Base-by-base conservation (phyloP, 1,140 invertebrate species). In the Orchesella cincta region DNA sequence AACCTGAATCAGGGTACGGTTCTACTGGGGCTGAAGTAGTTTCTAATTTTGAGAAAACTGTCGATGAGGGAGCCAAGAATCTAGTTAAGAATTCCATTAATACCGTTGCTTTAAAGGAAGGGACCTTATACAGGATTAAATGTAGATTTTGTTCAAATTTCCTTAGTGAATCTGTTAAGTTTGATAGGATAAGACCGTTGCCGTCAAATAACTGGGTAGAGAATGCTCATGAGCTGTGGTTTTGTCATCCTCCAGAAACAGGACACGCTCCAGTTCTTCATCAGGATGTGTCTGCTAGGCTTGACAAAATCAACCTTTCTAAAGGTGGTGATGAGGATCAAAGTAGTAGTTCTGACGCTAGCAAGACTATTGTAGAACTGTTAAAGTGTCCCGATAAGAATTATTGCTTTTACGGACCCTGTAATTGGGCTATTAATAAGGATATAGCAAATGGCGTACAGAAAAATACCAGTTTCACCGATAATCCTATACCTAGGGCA, bases 181-280 rank as follows among this genome's bases (percentile, higher is more conserved):
- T 82, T 76, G 72, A 46, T 8, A 79, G 77, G 76, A 67, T 82
- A 26, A 29, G 79, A 1, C 74, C 76, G 46, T 46, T 82, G n/a
- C 81, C 81, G 12, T 57, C 77, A 64, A 34, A 57, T 14, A 78
- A 80, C 64, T 82, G 81, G 81, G 79, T 76, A 76, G 81, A 82
- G 52, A 74, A 52, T 29, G 79, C 81, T n/a, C 77, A 76, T 35
- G 81, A 82, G 36, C 31, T 82, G 35, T 82, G 81, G 81, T 82
- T 73, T 74, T 82, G 81, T 75, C 81, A 82, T 79, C 81, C 76
- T 28, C 79, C 62, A 3, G 52, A 57, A 23, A 8, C 52, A 3
- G 23, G 31, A 26, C 8, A 67, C 1, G 23, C 26, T 12, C 62
- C 29, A n/a, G 31, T 26, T n/a, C 31, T 67, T 5, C 12, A 8